These are phyloP conservation scores for Passer domesticus DNA, from an alignment of 2,113 vertebrate genomes.

Conservation along the genomic window DNA sequence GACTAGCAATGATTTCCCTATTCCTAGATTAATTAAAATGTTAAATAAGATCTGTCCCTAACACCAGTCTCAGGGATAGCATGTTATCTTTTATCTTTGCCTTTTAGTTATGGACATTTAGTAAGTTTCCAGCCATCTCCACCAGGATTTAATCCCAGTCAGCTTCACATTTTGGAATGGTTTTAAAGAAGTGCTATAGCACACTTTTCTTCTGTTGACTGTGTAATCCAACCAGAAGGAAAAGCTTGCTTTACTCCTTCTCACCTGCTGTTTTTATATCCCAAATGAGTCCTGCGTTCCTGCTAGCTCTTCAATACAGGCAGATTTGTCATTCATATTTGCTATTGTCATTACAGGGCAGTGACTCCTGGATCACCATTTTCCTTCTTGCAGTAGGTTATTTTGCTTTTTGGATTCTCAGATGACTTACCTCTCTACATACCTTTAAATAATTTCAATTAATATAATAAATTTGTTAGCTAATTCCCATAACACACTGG, in stretches of 20 bases:
- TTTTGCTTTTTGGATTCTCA: background rate
- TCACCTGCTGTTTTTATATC: background rate
- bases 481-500: background rate
- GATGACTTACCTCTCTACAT: background rate
- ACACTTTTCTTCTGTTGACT: background rate
- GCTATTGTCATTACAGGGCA: background rate
- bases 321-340: background rate
- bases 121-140: background rate
- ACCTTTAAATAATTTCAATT: slow-evolving; percentile 5
- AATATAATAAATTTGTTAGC: background rate
- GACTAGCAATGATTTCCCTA: slow-evolving; percentile 14
- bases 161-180: background rate
- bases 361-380: background rate
- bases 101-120: slow-evolving; percentile 31
- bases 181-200: background rate
- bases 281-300: background rate
- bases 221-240: background rate
- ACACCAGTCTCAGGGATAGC: background rate
- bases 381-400: background rate
- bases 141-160: background rate
- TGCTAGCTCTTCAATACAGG: accelerated
- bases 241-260: background rate
- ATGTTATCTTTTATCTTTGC: slow-evolving; percentile 10
- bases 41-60: slow-evolving; percentile 48
- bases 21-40: slow-evolving; percentile 58